A percentile compares a stretch with the other conserved stretches of the same genome.
Conservation (phyloP, 2,888 invertebrate species). For the Lymantria monacha region DNA sequence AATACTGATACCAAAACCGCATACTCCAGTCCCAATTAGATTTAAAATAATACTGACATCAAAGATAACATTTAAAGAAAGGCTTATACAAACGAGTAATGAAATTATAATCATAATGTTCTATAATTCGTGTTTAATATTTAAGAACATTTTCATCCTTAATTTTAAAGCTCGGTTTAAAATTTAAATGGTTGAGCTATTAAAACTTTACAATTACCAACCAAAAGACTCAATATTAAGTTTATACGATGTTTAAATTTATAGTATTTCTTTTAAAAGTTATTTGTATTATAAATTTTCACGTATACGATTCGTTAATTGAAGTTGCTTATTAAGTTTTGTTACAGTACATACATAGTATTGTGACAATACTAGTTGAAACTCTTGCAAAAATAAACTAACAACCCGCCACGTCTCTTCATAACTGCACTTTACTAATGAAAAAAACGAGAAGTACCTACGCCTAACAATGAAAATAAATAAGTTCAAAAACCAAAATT, state of each 20-base stretch:
- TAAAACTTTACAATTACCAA: slow-evolving; percentile 20
- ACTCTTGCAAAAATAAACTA: no score
- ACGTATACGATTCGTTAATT: not conserved
- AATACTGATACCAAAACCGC: no score
- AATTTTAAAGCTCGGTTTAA: slow-evolving; percentile 11
- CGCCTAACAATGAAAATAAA: no score
- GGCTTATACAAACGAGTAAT: no score
- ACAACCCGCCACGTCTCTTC: no score
- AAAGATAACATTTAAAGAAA: no score
- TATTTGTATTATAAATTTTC: slow-evolving; percentile 1
- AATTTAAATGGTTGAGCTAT: slow-evolving; percentile 15
- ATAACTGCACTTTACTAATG: no score
- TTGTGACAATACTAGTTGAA: not conserved
- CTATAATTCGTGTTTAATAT: slow-evolving; percentile 2
- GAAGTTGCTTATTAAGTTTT: not conserved
- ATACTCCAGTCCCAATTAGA: no score
- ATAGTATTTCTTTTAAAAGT: slow-evolving; percentile 12
- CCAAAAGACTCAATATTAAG: slow-evolving; percentile 9
- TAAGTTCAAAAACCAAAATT: no score
- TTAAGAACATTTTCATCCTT: slow-evolving; percentile 5
- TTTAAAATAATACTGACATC: no score
- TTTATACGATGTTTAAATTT: slow-evolving; percentile 16
- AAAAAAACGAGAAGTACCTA: no score
- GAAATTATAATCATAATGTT: no score
- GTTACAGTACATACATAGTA: not conserved